Evolutionary conservation across 2,113 vertebrate species (phyloP).

Genomic region (Callipepla californica): DNA sequence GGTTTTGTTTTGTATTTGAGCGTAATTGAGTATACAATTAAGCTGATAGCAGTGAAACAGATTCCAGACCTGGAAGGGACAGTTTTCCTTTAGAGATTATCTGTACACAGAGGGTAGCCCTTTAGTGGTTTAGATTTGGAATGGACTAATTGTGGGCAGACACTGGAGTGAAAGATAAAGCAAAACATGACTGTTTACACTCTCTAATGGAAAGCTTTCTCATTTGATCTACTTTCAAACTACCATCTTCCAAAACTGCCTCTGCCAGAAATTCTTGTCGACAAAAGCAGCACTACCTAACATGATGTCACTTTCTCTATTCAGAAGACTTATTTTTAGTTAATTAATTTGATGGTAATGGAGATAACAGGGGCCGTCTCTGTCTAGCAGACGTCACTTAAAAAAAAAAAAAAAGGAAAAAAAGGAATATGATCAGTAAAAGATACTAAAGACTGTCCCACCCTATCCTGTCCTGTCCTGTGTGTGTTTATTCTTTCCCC

Average conservation of each 20-base stretch:
- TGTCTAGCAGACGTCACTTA: neutral
- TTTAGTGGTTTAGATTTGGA: neutral
- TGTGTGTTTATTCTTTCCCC: neutral
- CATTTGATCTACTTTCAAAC: neutral
- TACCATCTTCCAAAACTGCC: neutral
- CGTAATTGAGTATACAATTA: neutral
- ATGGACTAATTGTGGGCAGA: neutral
- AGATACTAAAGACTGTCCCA: neutral
- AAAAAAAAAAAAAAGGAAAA: neutral
- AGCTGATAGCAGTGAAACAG: neutral
- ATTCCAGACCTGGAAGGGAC: neutral
- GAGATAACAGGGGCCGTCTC: neutral
- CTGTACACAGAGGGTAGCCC: neutral
- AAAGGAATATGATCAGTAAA: neutral
- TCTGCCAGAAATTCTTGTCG: neutral
- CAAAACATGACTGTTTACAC: neutral
- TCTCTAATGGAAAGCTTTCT: neutral
- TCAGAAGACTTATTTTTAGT: slow-evolving; percentile 20
- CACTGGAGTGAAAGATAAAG: neutral
- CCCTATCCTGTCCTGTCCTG: neutral
- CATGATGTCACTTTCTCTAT: neutral
- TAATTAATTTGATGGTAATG: neutral
- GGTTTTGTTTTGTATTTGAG: neutral
- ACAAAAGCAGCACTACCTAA: neutral
- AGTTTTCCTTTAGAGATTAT: neutral